A percentile compares a stretch with the other conserved stretches of the same genome.
Conservation (phyloP, 2,888 invertebrate genomes). For the Notocelia uddmanniana region DNA sequence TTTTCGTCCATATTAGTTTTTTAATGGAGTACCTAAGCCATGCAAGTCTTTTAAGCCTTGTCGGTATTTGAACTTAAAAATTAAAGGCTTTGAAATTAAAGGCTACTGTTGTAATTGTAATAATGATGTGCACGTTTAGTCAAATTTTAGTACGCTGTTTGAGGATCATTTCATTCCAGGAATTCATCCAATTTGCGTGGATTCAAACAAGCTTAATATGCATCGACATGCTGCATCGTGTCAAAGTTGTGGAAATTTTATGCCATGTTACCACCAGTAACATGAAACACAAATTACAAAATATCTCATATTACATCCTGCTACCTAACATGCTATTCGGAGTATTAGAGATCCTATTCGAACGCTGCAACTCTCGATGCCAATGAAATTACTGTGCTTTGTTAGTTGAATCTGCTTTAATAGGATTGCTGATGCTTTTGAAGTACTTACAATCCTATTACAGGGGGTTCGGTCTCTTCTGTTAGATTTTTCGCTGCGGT, state of each 20-base stretch:
- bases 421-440: slow-evolving; percentile 40
- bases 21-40: no score
- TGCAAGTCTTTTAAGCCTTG: no score
- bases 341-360: not conserved
- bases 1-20: no score
- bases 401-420: slow-evolving; percentile 32
- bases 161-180: not conserved
- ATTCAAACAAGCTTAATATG: not conserved
- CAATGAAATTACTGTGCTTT: slow-evolving; percentile 27
- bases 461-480: slow-evolving; percentile 37
- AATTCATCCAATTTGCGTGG: not conserved
- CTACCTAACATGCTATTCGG: not conserved
- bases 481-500: slow-evolving; percentile 29
- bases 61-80: no score
- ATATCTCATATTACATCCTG: not conserved
- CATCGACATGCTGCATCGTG: no score
- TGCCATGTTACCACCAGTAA: not conserved
- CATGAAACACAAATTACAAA: not conserved
- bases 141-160: no score
- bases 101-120: no score
- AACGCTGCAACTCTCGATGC: not conserved
- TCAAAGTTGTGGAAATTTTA: not conserved
- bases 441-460: slow-evolving; percentile 43
- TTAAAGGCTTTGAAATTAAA: no score
- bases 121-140: no score